Evolutionary conservation across 2,113 vertebrate species (phyloP).

Genomic region (Burhinus oedicnemus): DNA sequence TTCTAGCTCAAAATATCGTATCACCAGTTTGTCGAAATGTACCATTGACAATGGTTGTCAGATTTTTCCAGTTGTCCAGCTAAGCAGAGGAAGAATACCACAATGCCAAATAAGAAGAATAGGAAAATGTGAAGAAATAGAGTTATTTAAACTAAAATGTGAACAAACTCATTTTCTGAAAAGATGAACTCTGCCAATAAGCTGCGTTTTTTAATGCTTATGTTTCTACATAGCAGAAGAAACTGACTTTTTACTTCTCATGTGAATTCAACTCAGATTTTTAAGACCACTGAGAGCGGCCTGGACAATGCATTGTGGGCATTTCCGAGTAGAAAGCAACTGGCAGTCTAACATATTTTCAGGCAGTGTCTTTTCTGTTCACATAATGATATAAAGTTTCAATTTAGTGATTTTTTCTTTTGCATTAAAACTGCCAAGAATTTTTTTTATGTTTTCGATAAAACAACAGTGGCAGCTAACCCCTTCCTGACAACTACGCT

Average conservation of each 20-base stretch:
- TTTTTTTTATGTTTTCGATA: not conserved
- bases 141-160: not conserved
- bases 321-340: not conserved
- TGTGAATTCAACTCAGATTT: not conserved
- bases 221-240: not conserved
- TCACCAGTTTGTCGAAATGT: not conserved
- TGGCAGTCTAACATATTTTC: not conserved
- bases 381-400: not conserved
- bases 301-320: not conserved
- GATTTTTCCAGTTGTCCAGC: constrained; percentile 24
- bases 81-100: not conserved
- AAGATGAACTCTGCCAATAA: not conserved
- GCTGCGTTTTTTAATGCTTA: not conserved
- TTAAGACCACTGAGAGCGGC: not conserved
- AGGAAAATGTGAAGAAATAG: not conserved
- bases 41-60: not conserved
- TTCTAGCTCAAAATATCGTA: not conserved
- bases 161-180: not conserved
- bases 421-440: not conserved
- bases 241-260: not conserved
- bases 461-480: not conserved
- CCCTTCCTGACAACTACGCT: not conserved
- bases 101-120: not conserved
- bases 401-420: not conserved
- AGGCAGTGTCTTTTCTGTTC: not conserved